Conservation (phyloP, 2,888 invertebrate species). For the Cantharis lateralis region DNA sequence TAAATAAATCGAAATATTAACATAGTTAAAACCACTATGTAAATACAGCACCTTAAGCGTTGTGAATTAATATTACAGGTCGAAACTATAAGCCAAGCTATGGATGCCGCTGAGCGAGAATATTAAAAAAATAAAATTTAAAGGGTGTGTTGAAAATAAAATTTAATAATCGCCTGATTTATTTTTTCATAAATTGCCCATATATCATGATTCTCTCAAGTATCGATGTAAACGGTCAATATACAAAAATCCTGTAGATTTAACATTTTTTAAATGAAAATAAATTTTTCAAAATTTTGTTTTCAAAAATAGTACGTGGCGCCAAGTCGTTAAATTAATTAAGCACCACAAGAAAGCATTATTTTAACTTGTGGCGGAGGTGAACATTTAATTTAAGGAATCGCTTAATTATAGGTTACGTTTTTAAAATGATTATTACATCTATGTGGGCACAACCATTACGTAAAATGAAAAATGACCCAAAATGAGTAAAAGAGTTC, state of each 20-base stretch:
- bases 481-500: slow-evolving; percentile 34
- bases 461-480: slow-evolving; percentile 18
- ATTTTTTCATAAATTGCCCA: slow-evolving; percentile 28
- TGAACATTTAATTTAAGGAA: slow-evolving; percentile 5
- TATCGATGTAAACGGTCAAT: slow-evolving; percentile 16
- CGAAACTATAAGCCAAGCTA: not conserved
- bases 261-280: no score
- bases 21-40: slow-evolving; percentile 31
- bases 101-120: slow-evolving; percentile 20
- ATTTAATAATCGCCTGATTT: slow-evolving; percentile 3
- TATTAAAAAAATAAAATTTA: slow-evolving; percentile 28
- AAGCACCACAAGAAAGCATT: not conserved
- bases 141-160: not conserved
- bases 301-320: not conserved
- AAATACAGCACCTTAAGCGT: slow-evolving; percentile 22
- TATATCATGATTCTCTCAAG: slow-evolving; percentile 5
- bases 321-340: not conserved
- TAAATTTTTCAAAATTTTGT: not conserved
- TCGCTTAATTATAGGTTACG: slow-evolving; percentile 6
- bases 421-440: slow-evolving; percentile 9
- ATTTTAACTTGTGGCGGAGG: not conserved
- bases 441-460: slow-evolving; percentile 9
- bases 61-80: slow-evolving; percentile 13
- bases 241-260: not conserved
- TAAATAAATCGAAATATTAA: slow-evolving; percentile 33